Evolutionary conservation across 1,140 invertebrate species (phyloP).

Genomic region (Calliphora vicina): DNA sequence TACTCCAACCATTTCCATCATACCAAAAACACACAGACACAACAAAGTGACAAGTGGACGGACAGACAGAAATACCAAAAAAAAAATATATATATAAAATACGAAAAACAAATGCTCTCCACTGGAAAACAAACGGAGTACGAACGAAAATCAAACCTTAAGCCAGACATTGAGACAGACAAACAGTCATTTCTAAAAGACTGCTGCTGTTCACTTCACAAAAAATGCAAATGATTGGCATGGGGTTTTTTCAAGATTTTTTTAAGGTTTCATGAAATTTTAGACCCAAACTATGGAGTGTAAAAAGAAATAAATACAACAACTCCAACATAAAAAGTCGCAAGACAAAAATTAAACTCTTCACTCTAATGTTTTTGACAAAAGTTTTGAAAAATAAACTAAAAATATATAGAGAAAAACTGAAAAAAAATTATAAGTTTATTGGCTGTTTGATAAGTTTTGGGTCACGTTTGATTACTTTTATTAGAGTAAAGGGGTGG

Average conservation of each 20-base stretch:
- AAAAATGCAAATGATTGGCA: constrained; percentile 33
- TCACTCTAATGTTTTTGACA: constrained; percentile 18
- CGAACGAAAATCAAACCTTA: neutral
- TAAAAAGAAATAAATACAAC: neutral
- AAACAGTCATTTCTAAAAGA: neutral
- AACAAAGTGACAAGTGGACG: constrained; percentile 3
- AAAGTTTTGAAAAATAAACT: constrained; percentile 15
- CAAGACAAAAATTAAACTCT: neutral
- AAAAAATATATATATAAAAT: neutral
- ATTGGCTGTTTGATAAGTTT: neutral
- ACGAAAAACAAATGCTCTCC: constrained; percentile 7
- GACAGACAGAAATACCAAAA: constrained; percentile 4
- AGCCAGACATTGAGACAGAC: constrained; percentile 7
- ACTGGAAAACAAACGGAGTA: neutral
- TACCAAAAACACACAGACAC: neutral
- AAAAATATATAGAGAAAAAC: neutral
- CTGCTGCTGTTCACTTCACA: neutral
- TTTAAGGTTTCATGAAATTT: constrained; percentile 35
- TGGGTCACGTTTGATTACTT: neutral
- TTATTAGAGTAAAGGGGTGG: no score
- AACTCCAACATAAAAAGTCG: neutral
- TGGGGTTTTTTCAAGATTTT: constrained; percentile 28
- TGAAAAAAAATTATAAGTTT: neutral
- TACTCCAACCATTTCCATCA: constrained; percentile 2
- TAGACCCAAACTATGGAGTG: constrained; percentile 21